Conservation (phyloP, 2,797 vertebrate species). For the Trachurus trachurus region DNA sequence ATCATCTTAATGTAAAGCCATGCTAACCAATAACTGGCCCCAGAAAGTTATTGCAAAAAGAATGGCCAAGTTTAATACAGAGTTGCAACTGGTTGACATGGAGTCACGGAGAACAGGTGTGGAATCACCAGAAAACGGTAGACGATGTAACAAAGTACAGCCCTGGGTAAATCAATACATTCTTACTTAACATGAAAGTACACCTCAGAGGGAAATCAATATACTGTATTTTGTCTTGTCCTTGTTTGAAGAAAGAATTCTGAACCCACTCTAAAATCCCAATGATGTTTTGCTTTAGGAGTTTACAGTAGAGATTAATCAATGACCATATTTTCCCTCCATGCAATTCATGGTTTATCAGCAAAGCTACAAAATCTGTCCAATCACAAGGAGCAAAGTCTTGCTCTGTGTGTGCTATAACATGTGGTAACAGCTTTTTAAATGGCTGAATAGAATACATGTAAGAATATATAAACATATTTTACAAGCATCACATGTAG, state of each 20-base stretch:
- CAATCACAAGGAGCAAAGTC: constrained; percentile 25
- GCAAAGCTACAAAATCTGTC: constrained; percentile 2
- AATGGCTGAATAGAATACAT: background rate
- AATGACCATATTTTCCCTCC: constrained; percentile 31
- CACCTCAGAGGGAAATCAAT: constrained; percentile 50
- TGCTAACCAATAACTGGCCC: no score
- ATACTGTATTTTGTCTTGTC: constrained; percentile 14
- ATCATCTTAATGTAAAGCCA: background rate
- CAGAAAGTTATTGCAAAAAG: background rate
- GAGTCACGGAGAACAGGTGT: constrained; percentile 2
- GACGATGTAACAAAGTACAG: constrained; percentile 18
- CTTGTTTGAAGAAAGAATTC: constrained; percentile 41
- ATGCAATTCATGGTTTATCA: constrained; percentile 12
- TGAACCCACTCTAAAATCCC: constrained; percentile 23
- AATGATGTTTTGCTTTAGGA: constrained; percentile 30
- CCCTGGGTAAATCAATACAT: constrained; percentile 41
- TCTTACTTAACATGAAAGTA: constrained; percentile 38
- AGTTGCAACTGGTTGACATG: background rate
- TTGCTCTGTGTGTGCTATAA: background rate
- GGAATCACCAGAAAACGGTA: constrained; percentile 21
- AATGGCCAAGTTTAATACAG: background rate
- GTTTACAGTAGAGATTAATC: constrained; percentile 40
- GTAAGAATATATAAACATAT: background rate
- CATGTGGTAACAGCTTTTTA: background rate
- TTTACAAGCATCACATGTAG: no score